A percentile compares a stretch with the other conserved stretches of the same genome.
phyloP scores from a whole-genome alignment of 30 jellyfish, hydroid and myxozoan species.

The Mastigias papua region DNA sequence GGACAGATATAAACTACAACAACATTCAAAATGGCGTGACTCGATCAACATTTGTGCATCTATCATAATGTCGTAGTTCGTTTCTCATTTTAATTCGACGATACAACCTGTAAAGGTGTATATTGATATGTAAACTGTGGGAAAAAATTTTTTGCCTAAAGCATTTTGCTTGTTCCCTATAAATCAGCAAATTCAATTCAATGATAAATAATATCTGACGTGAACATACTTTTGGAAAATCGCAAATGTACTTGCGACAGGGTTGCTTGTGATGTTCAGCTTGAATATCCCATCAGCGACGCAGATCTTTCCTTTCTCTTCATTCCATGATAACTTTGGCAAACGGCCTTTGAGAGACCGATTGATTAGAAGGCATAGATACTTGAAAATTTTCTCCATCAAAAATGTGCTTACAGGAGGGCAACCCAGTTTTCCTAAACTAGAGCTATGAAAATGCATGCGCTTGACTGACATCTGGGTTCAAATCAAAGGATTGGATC shows the following conservation, averaged over 20 bases:
- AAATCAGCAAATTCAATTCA: not conserved
- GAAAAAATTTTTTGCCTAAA: no score
- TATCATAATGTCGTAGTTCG: no score
- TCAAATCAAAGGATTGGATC: not conserved
- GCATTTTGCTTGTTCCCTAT: no score
- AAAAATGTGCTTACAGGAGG: not conserved
- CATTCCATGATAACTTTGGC: conserved; percentile 39
- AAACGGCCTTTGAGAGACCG: conserved; percentile 53
- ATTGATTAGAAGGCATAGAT: no score
- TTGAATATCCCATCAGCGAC: conserved; percentile 24
- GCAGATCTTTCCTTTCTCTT: conserved; percentile 65
- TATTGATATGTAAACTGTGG: no score
- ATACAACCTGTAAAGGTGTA: no score
- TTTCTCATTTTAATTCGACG: no score
- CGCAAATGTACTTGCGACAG: conserved; percentile 85
- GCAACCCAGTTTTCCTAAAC: not conserved
- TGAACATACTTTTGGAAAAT: conserved; percentile 68
- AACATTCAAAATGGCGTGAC: no score
- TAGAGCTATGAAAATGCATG: not conserved
- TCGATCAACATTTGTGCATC: no score
- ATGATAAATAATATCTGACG: not conserved
- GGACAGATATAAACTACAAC: no score
- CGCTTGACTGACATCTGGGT: not conserved
- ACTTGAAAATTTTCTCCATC: not conserved
- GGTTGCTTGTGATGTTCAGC: conserved; percentile 36